phyloP scores from a whole-genome alignment of 1,140 invertebrate species.

The Drosophila orena region DNA sequence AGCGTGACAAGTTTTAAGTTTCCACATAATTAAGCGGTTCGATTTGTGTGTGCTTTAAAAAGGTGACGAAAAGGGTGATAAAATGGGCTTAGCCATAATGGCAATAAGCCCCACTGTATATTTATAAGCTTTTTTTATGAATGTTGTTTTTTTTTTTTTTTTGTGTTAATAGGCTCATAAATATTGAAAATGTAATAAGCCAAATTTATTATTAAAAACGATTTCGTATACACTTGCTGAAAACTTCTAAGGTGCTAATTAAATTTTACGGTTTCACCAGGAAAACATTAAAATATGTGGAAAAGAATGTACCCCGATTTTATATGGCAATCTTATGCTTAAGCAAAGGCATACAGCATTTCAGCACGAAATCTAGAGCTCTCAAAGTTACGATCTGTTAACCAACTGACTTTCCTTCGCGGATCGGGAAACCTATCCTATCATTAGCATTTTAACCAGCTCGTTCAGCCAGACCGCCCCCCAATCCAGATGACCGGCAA shows the following conservation, averaged over 20 bases:
- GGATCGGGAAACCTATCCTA: slow-evolving; percentile 16
- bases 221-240: neutral
- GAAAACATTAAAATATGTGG: neutral
- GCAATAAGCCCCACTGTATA: neutral
- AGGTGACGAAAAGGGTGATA: neutral
- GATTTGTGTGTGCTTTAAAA: neutral
- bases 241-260: neutral
- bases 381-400: slow-evolving; percentile 38
- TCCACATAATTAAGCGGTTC: slow-evolving; percentile 17
- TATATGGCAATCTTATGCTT: slow-evolving; percentile 5
- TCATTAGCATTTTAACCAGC: slow-evolving; percentile 49
- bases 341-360: neutral
- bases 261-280: neutral
- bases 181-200: no score
- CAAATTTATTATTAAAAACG: no score
- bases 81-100: neutral
- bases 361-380: slow-evolving; percentile 15
- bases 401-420: slow-evolving; percentile 11
- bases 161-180: no score
- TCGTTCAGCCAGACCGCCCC: slow-evolving; percentile 27
- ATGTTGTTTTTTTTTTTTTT: no score
- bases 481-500: slow-evolving; percentile 32
- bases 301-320: slow-evolving; percentile 19
- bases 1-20: slow-evolving; percentile 28
- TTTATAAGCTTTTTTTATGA: no score